Evolutionary conservation across 2,888 invertebrate species (phyloP), one percentile per base, ranked within the genome.

Genomic region (Drosophila tripunctata): DNA sequence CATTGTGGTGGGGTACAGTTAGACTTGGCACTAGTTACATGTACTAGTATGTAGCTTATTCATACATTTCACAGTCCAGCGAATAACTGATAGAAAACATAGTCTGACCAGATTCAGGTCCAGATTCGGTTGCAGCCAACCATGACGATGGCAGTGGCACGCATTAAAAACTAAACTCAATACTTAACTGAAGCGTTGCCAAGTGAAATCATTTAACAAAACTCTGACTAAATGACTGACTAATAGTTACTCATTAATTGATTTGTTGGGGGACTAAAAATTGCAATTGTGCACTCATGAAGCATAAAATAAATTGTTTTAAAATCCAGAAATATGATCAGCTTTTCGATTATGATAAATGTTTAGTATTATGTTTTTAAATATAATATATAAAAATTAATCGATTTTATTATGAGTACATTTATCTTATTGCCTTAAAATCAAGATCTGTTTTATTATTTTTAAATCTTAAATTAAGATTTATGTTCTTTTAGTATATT

Each of bases 61-160:
- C 24, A 17, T 4, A 17, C 50, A 50, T 72, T 83, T 85, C 58
- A 85, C 78, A 79, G 67, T 75, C 65, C 67, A 75, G 76, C 51
- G 81, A 48, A 27, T 61, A 65, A 54, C 63, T 45, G 50, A 41
- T 36, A 56, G 66, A 67, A 44, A 51, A 40, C 58, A 54, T 47
- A 67, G 54, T 60, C 61, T 70, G 70, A 36, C 65, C 60, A 81
- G 67, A 45, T 68, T 74, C 76, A 81, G 67, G 38, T 47, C 38
- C 35, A 36, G 48, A 17, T 61, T 12, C 17, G 22, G 12, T 21
- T 62, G 43, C 58, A 60, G 64, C 63, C 65, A 75, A 78, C 62
- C 84, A 60, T 84, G 67, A 81, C 81, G 73, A 61, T 30, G 47
- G 43, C 8, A 27, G 27, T 10, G n/a, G 55, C 57, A 65, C 70